Evolutionary conservation across 2,113 vertebrate species (phyloP), one percentile per base, ranked within the genome.

Genomic region (Martes martes): DNA sequence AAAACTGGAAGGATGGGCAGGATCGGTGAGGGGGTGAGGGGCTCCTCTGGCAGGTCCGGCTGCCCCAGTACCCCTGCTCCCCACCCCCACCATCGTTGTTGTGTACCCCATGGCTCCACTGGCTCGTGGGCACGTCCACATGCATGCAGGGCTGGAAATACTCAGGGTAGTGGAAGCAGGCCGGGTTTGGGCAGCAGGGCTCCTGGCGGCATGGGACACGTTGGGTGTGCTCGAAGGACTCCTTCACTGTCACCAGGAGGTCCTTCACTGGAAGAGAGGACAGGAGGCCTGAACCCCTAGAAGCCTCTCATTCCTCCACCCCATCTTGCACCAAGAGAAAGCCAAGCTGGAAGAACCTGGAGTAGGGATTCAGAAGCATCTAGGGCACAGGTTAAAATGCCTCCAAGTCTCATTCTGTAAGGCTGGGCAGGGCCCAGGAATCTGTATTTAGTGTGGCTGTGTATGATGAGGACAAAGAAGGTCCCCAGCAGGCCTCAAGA

Each of bases 191-290:
- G 50, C 96, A 96, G 92, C 89, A 55, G 33, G 95, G 47, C 3
- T 98, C 95, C 23, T 69, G 67, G 11, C 28, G 55, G 61, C 98
- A 85, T 0, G 18, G 91, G 97, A 99, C 50, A 31, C 89, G 96
- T 67, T 98, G 98, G 11, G 95, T 98, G 45, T 99, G 98, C 96
- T 99, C 98, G 65, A 98, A 99, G 13, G 99, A 99, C 11, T 99
- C 99, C 6, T 96, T 98, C 73, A 99, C 98, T 61, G 94, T 98
- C 97, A 99, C 96, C 28, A 96, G 96, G 61, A 99, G 91, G 63
- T 98, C 95, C 15, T 95, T 97, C 57, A 47, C 99, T 99, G 97
- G 71, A 61, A 94, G 6, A 91, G 79, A 65, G 83, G 67, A 19
- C 11, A 86, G 28, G 92, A 74, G 19, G 39, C 92, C 36, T 97